Percentiles rank a stretch among this genome's conserved stretches.
Conservation (phyloP, 2,888 invertebrate species). For the Oscheius sp. region DNA sequence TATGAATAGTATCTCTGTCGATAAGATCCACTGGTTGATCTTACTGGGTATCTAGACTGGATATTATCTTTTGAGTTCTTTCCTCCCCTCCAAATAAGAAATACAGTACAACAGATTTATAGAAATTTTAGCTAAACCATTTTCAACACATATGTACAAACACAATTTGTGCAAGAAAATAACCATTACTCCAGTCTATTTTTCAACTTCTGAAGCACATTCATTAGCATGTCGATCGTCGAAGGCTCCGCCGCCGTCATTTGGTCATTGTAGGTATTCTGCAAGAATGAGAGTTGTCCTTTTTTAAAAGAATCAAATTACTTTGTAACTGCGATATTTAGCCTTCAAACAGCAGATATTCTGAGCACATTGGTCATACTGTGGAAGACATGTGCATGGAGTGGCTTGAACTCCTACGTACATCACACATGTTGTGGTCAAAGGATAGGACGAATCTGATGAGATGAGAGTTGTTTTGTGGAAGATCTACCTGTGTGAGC, state of each 20-base stretch:
- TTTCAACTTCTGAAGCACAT: constrained; percentile 58
- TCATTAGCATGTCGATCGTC: constrained; percentile 58
- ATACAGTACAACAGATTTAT: too few species aligned
- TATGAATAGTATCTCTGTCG: too few species aligned
- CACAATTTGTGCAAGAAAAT: constrained; percentile 8
- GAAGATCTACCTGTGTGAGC: constrained; percentile 2
- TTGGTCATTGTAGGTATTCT: constrained; percentile 16
- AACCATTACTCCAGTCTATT: constrained; percentile 41
- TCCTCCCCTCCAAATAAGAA: too few species aligned
- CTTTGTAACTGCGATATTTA: constrained; percentile 54
- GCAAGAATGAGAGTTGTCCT: not conserved
- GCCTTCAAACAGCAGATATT: constrained; percentile 59
- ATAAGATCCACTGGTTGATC: too few species aligned
- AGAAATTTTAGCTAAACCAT: too few species aligned
- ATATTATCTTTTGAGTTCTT: too few species aligned
- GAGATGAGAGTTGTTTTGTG: not conserved
- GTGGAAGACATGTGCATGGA: constrained; percentile 54
- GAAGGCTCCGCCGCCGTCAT: constrained; percentile 35
- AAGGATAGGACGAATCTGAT: constrained; percentile 37
- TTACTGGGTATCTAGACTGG: too few species aligned
- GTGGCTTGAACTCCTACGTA: constrained; percentile 31
- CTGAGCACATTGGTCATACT: constrained; percentile 60
- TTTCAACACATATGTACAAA: constrained; percentile 23
- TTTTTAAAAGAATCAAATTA: constrained; percentile 16
- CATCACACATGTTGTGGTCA: constrained; percentile 60